Conservation (phyloP, 2,888 invertebrate species). For the Ariolimax columbianus region DNA sequence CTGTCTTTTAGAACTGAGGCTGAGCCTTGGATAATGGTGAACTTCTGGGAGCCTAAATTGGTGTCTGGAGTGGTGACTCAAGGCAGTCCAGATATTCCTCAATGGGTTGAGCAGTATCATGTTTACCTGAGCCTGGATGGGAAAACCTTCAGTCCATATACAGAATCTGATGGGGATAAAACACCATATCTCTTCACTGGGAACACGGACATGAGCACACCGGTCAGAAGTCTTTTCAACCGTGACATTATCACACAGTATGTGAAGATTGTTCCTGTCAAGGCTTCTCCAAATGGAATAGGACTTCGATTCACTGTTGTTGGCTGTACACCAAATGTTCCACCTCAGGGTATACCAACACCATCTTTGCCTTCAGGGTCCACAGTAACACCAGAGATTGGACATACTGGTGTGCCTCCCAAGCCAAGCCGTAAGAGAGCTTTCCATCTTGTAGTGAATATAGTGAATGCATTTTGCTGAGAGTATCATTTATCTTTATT, state of each 20-base stretch:
- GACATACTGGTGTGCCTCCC: neutral
- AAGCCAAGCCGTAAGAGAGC: neutral
- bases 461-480: neutral
- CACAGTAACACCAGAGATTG: slow-evolving; percentile 32
- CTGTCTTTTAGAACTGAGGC: slow-evolving; percentile 3
- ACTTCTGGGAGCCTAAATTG: slow-evolving; percentile 64
- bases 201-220: slow-evolving; percentile 61
- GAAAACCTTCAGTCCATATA: slow-evolving; percentile 64
- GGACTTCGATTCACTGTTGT: slow-evolving; percentile 65
- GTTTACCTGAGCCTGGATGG: slow-evolving; percentile 66
- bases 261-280: slow-evolving; percentile 64
- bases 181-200: slow-evolving; percentile 62
- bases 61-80: slow-evolving; percentile 68
- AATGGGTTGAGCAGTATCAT: slow-evolving; percentile 64
- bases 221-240: slow-evolving; percentile 66
- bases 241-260: slow-evolving; percentile 66
- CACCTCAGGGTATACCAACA: slow-evolving; percentile 52
- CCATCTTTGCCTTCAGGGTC: slow-evolving; percentile 37
- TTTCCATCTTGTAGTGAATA: neutral
- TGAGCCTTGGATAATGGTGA: slow-evolving; percentile 65
- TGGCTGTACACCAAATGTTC: slow-evolving; percentile 66
- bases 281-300: slow-evolving; percentile 57
- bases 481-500: neutral
- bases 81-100: slow-evolving; percentile 60
- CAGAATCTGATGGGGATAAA: slow-evolving; percentile 58